Conservation (phyloP, 1,140 invertebrate genomes). For the Sycophila sp. region DNA sequence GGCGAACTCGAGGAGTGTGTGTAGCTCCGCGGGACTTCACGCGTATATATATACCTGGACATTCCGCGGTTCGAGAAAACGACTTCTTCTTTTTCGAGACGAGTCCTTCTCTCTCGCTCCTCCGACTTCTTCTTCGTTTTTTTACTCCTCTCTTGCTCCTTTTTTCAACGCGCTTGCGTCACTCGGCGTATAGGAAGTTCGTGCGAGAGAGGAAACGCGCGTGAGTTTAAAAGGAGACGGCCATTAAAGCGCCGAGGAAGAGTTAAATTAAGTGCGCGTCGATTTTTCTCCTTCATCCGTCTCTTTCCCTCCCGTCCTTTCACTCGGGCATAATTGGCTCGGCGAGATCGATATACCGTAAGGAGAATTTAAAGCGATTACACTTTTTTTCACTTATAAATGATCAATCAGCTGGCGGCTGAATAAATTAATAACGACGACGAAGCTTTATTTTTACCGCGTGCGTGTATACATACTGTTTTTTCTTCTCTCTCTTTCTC, state of each 20-base stretch:
- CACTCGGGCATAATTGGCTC: neutral
- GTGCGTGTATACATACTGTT: too few relatives aligned
- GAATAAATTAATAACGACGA: neutral
- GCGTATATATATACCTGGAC: neutral
- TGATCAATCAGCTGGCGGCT: neutral
- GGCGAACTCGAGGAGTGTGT: constrained; percentile 44
- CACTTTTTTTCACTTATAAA: neutral
- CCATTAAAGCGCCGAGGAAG: neutral
- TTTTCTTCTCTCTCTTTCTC: too few relatives aligned
- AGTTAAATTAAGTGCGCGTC: neutral
- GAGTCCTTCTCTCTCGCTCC: too few relatives aligned
- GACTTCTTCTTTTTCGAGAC: too few relatives aligned
- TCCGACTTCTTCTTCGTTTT: too few relatives aligned
- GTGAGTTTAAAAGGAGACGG: neutral
- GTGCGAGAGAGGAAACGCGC: too few relatives aligned
- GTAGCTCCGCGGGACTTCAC: neutral
- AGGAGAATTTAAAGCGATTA: neutral
- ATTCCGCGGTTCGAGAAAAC: too few relatives aligned
- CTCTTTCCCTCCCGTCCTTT: neutral
- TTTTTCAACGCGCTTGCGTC: neutral
- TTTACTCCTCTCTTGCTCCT: constrained; percentile 4
- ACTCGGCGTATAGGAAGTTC: neutral
- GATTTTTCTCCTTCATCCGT: neutral
- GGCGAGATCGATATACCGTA: neutral
- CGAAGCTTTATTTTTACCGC: too few relatives aligned